A percentile compares a stretch with the other conserved stretches of the same genome.
Conservation (phyloP, 2,888 invertebrate species). For the Ormyrus rosae region DNA sequence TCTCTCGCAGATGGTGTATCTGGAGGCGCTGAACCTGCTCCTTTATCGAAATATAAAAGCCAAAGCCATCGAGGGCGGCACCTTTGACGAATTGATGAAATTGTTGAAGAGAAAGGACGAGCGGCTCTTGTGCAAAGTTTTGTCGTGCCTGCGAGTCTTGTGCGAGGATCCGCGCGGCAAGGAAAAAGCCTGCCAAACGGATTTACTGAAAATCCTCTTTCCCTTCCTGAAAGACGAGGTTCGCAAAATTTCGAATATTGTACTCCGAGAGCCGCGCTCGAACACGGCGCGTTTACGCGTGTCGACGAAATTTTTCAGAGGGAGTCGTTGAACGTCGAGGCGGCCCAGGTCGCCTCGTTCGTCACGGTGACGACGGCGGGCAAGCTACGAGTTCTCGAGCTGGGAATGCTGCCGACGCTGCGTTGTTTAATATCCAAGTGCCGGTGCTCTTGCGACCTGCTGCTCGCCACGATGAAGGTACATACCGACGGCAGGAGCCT, state of each 20-base stretch:
- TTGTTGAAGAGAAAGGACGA: conserved; percentile 67
- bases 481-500: too few relatives aligned
- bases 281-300: background rate
- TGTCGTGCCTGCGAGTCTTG: conserved; percentile 70
- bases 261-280: too few relatives aligned
- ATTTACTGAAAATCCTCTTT: conserved; percentile 69
- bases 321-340: conserved; percentile 58
- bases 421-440: background rate
- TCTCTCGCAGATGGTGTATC: conserved; percentile 62
- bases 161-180: conserved; percentile 71
- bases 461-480: conserved; percentile 46
- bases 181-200: conserved; percentile 69
- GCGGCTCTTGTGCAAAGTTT: conserved; percentile 65
- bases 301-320: conserved; percentile 57
- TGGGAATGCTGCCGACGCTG: conserved; percentile 4
- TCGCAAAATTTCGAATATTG: conserved; percentile 15
- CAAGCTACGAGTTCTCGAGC: conserved; percentile 54
- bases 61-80: conserved; percentile 71
- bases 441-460: background rate
- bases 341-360: conserved; percentile 61
- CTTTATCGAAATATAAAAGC: conserved; percentile 72
- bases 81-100: conserved; percentile 68
- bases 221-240: conserved; percentile 70
- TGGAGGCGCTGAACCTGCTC: conserved; percentile 71
- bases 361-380: conserved; percentile 62